Evolutionary conservation across 2,113 vertebrate genomes (phyloP).

Genomic region (Eubucco bourcierii): DNA sequence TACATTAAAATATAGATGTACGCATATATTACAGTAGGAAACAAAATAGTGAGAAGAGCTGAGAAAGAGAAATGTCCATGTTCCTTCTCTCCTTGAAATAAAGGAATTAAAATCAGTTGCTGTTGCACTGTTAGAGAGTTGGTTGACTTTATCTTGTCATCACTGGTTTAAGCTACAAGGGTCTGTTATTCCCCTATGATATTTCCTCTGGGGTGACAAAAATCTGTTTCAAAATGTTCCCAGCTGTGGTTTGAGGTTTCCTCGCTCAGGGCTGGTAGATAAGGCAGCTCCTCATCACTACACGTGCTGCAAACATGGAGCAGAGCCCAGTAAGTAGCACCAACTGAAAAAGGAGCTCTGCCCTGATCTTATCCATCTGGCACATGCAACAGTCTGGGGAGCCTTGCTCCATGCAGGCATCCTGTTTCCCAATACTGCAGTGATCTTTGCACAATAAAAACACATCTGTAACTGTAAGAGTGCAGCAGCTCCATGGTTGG

Average conservation of each 20-base stretch:
- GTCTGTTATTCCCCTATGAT: not conserved
- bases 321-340: conserved; percentile 10
- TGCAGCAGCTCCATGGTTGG: rapidly evolving
- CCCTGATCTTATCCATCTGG: conserved; percentile 62
- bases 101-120: not conserved
- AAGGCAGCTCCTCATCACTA: conserved; percentile 28
- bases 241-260: conserved; percentile 30
- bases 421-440: not conserved
- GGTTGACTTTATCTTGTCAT: not conserved
- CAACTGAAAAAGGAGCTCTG: conserved; percentile 64
- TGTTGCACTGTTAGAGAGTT: not conserved
- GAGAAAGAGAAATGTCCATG: not conserved
- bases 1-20: not conserved
- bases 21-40: not conserved
- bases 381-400: not conserved
- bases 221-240: conserved; percentile 57
- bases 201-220: conserved; percentile 50
- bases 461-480: not conserved
- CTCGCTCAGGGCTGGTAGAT: conserved; percentile 43
- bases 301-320: conserved; percentile 14
- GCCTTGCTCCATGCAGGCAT: not conserved
- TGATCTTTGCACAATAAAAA: not conserved
- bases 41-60: not conserved
- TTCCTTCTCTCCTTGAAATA: not conserved
- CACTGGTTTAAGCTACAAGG: not conserved